Percentiles rank a stretch among this genome's conserved stretches.
These are phyloP conservation scores for Porites lutea DNA, from an alignment of 64 coral and sea anemone genomes.

Conservation along the genomic window DNA sequence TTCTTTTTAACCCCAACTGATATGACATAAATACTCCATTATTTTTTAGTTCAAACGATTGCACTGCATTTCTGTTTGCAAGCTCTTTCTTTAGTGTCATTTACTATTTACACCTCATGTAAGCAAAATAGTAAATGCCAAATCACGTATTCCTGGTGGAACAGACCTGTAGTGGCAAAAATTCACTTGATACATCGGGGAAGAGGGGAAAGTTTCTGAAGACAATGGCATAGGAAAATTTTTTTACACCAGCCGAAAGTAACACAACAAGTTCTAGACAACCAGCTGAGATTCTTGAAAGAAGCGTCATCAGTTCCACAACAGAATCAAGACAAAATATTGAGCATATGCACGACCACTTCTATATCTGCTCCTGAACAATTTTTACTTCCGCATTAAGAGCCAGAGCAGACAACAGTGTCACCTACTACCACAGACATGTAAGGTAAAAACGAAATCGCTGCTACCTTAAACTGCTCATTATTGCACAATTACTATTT, in stretches of 20 bases:
- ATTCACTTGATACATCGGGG: not conserved
- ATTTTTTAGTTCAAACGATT: not conserved
- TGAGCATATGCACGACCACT: no score
- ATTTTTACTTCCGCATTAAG: no score
- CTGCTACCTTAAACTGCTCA: conserved; percentile 47
- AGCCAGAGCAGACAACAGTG: not conserved
- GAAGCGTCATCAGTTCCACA: conserved; percentile 12
- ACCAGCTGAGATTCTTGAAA: not conserved
- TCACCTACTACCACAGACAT: not conserved
- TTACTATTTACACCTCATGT: not conserved
- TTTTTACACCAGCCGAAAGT: not conserved
- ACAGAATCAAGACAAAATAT: no score
- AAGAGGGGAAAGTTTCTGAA: not conserved
- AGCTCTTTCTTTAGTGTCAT: not conserved
- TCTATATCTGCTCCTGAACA: no score
- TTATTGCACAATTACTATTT: conserved; percentile 28
- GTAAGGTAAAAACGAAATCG: conserved; percentile 45
- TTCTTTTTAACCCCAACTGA: not conserved
- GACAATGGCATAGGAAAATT: not conserved
- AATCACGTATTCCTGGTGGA: no score
- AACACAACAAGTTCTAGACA: not conserved
- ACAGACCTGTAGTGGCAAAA: not conserved
- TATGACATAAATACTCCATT: not conserved
- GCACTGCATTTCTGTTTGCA: not conserved
- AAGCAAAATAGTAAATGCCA: not conserved